Conservation (phyloP, 2,888 invertebrate genomes). For the Cephonodes hylas region DNA sequence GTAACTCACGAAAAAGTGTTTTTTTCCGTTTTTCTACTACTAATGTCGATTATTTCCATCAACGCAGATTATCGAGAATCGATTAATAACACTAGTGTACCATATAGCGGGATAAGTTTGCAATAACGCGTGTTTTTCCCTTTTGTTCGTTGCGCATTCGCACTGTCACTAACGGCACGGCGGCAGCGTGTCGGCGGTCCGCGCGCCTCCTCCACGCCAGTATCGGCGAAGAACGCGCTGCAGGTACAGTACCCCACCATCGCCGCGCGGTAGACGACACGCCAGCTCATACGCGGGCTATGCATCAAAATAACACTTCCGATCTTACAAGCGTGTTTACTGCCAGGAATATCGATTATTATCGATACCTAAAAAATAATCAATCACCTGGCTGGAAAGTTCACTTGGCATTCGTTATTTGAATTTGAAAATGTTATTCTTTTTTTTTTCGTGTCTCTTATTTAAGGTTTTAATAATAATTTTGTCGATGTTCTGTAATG, state of each 20-base stretch:
- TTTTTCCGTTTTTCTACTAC: not conserved
- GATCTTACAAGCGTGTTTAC: slow-evolving; percentile 17
- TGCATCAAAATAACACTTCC: slow-evolving; percentile 34
- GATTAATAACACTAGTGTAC: slow-evolving; percentile 1
- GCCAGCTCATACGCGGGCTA: slow-evolving; percentile 38
- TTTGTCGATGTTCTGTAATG: slow-evolving; percentile 12
- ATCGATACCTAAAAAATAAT: no score
- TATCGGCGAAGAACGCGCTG: slow-evolving; percentile 83
- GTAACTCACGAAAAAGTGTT: not conserved
- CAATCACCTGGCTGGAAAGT: no score
- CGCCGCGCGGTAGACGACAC: slow-evolving; percentile 67
- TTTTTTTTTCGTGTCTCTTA: not conserved
- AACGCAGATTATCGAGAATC: not conserved
- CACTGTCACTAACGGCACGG: slow-evolving; percentile 75
- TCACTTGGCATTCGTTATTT: not conserved
- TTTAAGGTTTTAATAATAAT: not conserved
- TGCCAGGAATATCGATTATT: slow-evolving; percentile 9
- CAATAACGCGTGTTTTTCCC: slow-evolving; percentile 74
- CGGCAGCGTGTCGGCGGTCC: slow-evolving; percentile 77
- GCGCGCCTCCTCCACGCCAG: slow-evolving; percentile 79
- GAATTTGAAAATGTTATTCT: not conserved
- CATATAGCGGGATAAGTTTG: slow-evolving; percentile 17
- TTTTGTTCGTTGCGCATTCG: slow-evolving; percentile 71
- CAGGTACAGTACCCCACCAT: slow-evolving; percentile 83
- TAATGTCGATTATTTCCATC: not conserved